phyloP scores from a whole-genome alignment of 2,113 vertebrate species.

The Genyomyrus donnyi region DNA sequence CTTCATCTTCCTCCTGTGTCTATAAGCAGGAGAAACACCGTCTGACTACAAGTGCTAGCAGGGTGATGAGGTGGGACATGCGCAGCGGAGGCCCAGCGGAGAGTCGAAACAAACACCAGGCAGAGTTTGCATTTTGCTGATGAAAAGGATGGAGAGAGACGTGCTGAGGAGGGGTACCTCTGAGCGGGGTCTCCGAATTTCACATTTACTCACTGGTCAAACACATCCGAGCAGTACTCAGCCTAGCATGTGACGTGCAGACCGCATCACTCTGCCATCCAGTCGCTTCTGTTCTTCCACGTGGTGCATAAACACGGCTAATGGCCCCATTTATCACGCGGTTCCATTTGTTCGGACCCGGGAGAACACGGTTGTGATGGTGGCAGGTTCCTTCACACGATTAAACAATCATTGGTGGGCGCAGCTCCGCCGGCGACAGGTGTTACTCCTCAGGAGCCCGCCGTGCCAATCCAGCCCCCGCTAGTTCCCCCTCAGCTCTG shows the following conservation, averaged over 20 bases:
- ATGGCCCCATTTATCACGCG: slow-evolving; percentile 1
- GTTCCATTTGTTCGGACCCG: neutral
- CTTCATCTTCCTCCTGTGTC: neutral
- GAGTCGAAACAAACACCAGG: neutral
- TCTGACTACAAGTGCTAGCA: neutral
- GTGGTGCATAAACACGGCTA: neutral
- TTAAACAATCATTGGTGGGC: neutral
- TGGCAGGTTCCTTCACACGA: neutral
- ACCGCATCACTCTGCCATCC: neutral
- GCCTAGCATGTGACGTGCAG: neutral
- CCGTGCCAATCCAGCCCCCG: neutral
- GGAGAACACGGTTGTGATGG: neutral
- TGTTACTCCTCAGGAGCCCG: neutral
- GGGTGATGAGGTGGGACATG: neutral
- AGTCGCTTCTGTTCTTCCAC: neutral
- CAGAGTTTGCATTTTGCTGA: neutral
- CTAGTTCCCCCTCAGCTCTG: neutral
- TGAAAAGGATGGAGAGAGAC: neutral
- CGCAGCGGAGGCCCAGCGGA: neutral
- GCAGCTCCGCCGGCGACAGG: neutral
- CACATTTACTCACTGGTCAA: neutral
- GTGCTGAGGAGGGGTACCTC: neutral
- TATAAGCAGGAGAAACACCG: neutral
- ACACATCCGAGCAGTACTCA: neutral
- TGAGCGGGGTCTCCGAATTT: neutral